A percentile compares a stretch with the other conserved stretches of the same genome.
Evolutionary conservation across 2,113 vertebrate species (phyloP).

Genomic region (Melanerpes aurifrons): DNA sequence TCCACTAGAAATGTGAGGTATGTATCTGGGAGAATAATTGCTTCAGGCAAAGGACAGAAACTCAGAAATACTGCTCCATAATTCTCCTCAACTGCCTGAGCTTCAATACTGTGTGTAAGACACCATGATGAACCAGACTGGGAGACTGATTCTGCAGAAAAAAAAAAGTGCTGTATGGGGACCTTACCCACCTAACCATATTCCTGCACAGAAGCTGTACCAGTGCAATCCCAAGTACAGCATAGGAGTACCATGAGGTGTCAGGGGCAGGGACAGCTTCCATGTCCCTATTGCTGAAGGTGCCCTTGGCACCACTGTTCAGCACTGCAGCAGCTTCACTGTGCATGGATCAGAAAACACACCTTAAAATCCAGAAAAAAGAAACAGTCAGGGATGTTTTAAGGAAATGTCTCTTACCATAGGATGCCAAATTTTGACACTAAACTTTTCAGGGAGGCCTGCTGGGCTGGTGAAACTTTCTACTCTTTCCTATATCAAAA

Average conservation of each 20-base stretch:
- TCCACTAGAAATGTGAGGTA: background rate
- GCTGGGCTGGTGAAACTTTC: background rate
- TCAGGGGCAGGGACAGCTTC: background rate
- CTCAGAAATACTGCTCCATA: background rate
- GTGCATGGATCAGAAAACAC: background rate
- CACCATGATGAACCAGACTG: background rate
- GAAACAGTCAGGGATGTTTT: fast-evolving
- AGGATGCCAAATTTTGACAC: background rate
- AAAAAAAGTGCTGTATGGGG: background rate
- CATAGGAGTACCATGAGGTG: background rate
- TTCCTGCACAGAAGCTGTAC: background rate
- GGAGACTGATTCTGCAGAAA: background rate
- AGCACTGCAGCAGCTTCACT: background rate
- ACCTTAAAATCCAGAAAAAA: background rate
- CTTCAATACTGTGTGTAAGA: background rate
- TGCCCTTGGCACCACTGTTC: background rate
- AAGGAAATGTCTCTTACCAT: background rate
- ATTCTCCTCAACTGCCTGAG: background rate
- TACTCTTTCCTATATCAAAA: background rate
- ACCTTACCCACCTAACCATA: background rate
- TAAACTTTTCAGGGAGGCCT: background rate
- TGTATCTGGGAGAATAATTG: background rate
- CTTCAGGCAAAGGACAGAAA: background rate
- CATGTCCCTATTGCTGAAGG: background rate
- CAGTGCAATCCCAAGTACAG: background rate